Evolutionary conservation across 2,113 vertebrate genomes (phyloP).

Genomic region (Plectropomus leopardus): DNA sequence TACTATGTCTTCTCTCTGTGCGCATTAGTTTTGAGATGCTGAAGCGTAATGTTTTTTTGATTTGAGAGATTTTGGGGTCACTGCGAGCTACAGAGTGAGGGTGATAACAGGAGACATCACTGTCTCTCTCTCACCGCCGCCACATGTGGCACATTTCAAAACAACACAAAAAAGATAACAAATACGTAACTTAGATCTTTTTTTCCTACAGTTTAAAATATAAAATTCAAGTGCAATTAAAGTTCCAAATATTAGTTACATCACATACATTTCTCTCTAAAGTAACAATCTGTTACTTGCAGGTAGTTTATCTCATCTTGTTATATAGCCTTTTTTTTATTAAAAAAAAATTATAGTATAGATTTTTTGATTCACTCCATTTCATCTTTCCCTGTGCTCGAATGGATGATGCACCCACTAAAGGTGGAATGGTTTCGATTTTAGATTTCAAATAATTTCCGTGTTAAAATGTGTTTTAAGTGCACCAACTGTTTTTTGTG

Average conservation of each 20-base stretch:
- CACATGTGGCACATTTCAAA: conserved; percentile 76
- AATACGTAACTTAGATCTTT: conserved; percentile 71
- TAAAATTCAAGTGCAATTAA: conserved; percentile 90
- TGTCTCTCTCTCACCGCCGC: conserved; percentile 35
- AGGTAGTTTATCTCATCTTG: conserved; percentile 83
- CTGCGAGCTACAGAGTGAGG: conserved; percentile 41
- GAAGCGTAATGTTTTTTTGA: conserved; percentile 1
- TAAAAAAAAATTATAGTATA: conserved; percentile 54
- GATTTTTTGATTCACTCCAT: conserved; percentile 57
- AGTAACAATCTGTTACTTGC: conserved; percentile 80
- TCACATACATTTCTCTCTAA: conserved; percentile 83
- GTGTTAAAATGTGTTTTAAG: conserved; percentile 66
- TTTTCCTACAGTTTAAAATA: conserved; percentile 83
- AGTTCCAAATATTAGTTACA: conserved; percentile 88
- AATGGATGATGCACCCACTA: conserved; percentile 28
- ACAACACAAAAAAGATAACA: conserved; percentile 80
- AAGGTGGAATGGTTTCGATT: conserved; percentile 34
- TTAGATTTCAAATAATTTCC: conserved; percentile 35
- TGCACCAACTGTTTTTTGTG: conserved; percentile 68
- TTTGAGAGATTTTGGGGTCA: conserved; percentile 22
- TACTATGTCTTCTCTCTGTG: conserved; percentile 12
- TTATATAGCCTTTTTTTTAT: conserved; percentile 61
- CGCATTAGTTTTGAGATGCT: conserved; percentile 18
- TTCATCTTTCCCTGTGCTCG: conserved; percentile 49
- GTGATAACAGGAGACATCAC: conserved; percentile 41